Evolutionary conservation across 2,888 invertebrate genomes (phyloP), one percentile per base, ranked within the genome.

Genomic region (Branchipolynoe longqiensis): DNA sequence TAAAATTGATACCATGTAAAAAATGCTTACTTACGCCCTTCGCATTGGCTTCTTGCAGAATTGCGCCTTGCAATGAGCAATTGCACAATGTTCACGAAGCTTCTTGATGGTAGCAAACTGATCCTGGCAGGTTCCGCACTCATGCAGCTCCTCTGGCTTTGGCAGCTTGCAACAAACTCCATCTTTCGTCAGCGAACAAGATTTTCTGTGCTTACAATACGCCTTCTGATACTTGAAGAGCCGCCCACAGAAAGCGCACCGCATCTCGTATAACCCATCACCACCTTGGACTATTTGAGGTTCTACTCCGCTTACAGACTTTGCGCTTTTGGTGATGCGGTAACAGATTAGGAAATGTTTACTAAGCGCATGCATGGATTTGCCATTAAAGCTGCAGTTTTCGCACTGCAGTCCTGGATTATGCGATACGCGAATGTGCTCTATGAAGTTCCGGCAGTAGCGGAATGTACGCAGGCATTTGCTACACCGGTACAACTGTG

Each of bases 171-270:
- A 12, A 14, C 18, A 12, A 12, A 54, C 18, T 54, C 12, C 54
- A 54, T 18, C n/a, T n/a, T n/a, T n/a, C n/a, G n/a, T n/a, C n/a
- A n/a, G n/a, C n/a, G n/a, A n/a, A 73, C 48, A 48, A 14, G 48
- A 1, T 0, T 12, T 14, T 38, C 3, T 48, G 78, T 78, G 78
- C 28, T 78, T 78, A 41, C 28, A 31, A 18, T 28, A 78, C 1
- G 78, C 78, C 31, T 78, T 78, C 54, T 78, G 78, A 33, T 78
- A 78, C 78, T 78, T 78, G 28, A 78, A 78, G 1, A 78, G 48
- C 8, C 78, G 78, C 6, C 48, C n/a, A n/a, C 78, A 78, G 8
- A 0, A n/a, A 6, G 14, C 28, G 28, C 78, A 78, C 0, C 54
- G 41, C 78, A 78, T 78, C 25, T 78, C 78, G n/a, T n/a, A n/a